phyloP scores from a whole-genome alignment of 2,888 invertebrate species.

The Stenurella melanura region DNA sequence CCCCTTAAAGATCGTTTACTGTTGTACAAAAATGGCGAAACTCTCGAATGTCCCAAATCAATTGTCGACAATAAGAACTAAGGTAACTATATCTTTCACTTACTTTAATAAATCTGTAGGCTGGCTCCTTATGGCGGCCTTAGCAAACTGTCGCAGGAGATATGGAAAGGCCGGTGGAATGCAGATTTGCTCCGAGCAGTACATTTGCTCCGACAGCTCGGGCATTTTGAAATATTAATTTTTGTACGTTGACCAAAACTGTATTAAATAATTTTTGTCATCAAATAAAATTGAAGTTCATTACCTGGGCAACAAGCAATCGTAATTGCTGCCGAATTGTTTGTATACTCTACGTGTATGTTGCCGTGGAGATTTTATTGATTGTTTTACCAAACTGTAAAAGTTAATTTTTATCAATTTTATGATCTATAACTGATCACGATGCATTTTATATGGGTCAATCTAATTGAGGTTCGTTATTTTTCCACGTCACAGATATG shows the following conservation, averaged over 20 bases:
- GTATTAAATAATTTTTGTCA: background rate
- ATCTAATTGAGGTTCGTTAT: background rate
- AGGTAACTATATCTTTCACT: slow-evolving; percentile 41
- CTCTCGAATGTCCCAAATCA: no score
- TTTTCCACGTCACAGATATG: background rate
- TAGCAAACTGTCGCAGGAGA: slow-evolving; percentile 90
- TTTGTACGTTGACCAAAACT: background rate
- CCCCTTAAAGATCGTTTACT: no score
- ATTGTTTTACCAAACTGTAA: background rate
- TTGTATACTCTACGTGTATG: slow-evolving; percentile 18
- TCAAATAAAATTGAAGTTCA: background rate
- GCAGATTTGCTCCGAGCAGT: slow-evolving; percentile 87
- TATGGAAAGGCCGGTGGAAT: slow-evolving; percentile 89
- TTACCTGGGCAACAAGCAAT: background rate
- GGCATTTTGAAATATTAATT: slow-evolving; percentile 72
- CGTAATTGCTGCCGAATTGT: background rate
- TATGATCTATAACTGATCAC: background rate
- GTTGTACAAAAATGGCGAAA: no score
- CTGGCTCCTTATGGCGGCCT: slow-evolving; percentile 93
- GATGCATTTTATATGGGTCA: background rate
- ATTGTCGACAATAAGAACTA: background rate
- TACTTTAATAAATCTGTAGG: slow-evolving; percentile 86
- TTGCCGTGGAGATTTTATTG: slow-evolving; percentile 25
- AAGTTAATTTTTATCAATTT: background rate
- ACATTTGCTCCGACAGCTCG: slow-evolving; percentile 82